phyloP scores from a whole-genome alignment of 2,797 vertebrate species.

The Champsocephalus gunnari region DNA sequence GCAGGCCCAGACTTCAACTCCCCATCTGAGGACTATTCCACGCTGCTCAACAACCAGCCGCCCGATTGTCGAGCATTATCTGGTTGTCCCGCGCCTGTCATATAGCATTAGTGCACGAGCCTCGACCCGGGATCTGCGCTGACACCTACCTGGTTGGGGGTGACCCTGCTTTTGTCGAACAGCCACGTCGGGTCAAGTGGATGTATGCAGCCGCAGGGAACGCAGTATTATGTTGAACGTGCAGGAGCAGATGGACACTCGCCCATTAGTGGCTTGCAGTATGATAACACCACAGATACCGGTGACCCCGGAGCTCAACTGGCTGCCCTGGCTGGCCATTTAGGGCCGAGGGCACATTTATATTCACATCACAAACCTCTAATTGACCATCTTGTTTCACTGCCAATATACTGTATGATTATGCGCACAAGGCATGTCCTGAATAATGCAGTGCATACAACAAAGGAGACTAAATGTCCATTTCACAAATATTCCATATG shows the following conservation, averaged over 20 bases:
- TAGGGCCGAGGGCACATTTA: constrained; percentile 20
- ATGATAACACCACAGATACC: constrained; percentile 56
- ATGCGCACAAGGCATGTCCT: neutral
- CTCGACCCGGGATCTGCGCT: constrained; percentile 57
- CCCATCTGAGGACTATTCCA: constrained; percentile 45
- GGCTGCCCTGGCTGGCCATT: constrained; percentile 32
- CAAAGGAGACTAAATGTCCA: constrained; percentile 4
- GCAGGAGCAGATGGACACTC: constrained; percentile 63
- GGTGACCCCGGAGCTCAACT: constrained; percentile 42
- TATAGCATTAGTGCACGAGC: constrained; percentile 69
- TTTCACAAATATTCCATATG: neutral
- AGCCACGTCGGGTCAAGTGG: constrained; percentile 81
- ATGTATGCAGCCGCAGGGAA: constrained; percentile 61
- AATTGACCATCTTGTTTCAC: constrained; percentile 33
- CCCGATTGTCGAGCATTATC: constrained; percentile 63
- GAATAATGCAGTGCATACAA: constrained; percentile 6
- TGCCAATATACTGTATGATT: neutral
- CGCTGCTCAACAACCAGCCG: constrained; percentile 60
- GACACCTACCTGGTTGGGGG: constrained; percentile 76
- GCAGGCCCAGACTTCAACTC: constrained; percentile 29
- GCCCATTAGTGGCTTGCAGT: constrained; percentile 54
- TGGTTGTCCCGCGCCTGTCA: constrained; percentile 80
- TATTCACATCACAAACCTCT: constrained; percentile 41
- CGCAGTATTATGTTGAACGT: constrained; percentile 38
- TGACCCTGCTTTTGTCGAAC: constrained; percentile 78